phyloP scores from a whole-genome alignment of 2,797 vertebrate genomes.

The Pelodytes ibericus region DNA sequence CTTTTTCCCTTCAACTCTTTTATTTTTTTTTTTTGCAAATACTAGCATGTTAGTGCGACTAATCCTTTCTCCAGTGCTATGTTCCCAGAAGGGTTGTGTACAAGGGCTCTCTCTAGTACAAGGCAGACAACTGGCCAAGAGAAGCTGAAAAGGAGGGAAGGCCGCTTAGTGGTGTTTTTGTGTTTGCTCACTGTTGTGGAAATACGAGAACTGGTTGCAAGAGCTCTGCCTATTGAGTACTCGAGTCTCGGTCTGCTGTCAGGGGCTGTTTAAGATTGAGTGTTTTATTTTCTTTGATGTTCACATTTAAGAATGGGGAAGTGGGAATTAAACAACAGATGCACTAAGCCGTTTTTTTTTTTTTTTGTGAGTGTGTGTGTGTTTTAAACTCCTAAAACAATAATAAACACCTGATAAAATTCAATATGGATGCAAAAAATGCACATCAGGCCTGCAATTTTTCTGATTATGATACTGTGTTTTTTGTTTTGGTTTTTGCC shows the following conservation, averaged over 20 bases:
- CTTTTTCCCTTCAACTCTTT: conserved; percentile 56
- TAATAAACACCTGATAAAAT: conserved; percentile 82
- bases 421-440: conserved; percentile 60
- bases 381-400: conserved; percentile 71
- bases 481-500: neutral
- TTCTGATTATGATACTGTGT: neutral
- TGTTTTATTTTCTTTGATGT: conserved; percentile 87
- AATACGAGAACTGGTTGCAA: conserved; percentile 86
- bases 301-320: conserved; percentile 79
- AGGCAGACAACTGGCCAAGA: conserved; percentile 80
- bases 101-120: conserved; percentile 76
- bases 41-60: conserved; percentile 77
- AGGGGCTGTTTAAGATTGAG: conserved; percentile 82
- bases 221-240: conserved; percentile 83
- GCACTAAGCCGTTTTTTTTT: conserved; percentile 72
- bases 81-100: conserved; percentile 77
- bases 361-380: too few species aligned
- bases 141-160: conserved; percentile 78
- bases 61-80: conserved; percentile 77
- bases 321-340: conserved; percentile 85
- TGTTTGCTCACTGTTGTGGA: conserved; percentile 88
- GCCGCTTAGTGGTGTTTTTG: conserved; percentile 82
- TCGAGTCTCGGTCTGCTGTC: conserved; percentile 82
- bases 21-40: conserved; percentile 63
- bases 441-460: conserved; percentile 47